Evolutionary conservation across 2,888 invertebrate species (phyloP).

Genomic region (Craniophora ligustri): DNA sequence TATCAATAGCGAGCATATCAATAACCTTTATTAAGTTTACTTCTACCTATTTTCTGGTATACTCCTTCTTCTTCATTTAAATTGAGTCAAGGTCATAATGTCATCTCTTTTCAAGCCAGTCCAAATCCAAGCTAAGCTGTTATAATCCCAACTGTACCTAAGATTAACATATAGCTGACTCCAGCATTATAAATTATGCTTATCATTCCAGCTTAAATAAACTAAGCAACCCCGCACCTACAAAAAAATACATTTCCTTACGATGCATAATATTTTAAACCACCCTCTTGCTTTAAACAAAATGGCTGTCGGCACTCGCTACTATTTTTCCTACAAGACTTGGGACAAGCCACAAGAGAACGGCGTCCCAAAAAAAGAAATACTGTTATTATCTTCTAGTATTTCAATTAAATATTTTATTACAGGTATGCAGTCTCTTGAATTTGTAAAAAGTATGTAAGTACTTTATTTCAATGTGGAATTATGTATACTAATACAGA

Average conservation of each 20-base stretch:
- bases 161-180: constrained; percentile 54
- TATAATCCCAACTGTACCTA: constrained; percentile 22
- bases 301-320: constrained; percentile 86
- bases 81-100: background rate
- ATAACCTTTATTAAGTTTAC: too few relatives aligned
- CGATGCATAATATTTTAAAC: constrained; percentile 85
- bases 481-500: too few relatives aligned
- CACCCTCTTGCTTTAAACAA: constrained; percentile 84
- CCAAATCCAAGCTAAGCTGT: constrained; percentile 10
- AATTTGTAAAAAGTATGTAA: too few relatives aligned
- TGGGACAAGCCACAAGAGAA: constrained; percentile 55
- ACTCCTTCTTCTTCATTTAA: too few relatives aligned
- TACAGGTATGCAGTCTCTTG: too few relatives aligned
- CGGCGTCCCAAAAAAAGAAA: background rate
- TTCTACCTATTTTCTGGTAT: too few relatives aligned
- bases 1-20: too few relatives aligned
- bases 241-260: constrained; percentile 82
- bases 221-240: constrained; percentile 59
- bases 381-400: too few relatives aligned
- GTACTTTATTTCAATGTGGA: too few relatives aligned
- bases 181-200: constrained; percentile 70
- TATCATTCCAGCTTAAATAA: constrained; percentile 70
- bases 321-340: constrained; percentile 77
- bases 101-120: background rate
- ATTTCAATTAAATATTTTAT: too few relatives aligned